These are phyloP conservation scores for Tachina fera DNA, from an alignment of 2,888 invertebrate species.

Conservation along the genomic window DNA sequence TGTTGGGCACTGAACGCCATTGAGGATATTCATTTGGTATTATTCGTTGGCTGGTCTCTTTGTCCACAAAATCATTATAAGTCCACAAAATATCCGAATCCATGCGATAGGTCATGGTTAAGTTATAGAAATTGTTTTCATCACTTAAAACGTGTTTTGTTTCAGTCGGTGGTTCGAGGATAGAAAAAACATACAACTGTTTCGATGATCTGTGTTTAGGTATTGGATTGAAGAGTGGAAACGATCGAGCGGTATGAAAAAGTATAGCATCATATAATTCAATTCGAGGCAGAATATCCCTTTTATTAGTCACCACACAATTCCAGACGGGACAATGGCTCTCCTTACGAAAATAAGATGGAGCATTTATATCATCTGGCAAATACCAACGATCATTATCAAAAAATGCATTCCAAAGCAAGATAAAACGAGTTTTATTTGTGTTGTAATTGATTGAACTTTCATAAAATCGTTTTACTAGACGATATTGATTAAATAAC, in stretches of 20 bases:
- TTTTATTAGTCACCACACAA: slow-evolving; percentile 83
- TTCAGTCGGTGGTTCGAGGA: slow-evolving; percentile 83
- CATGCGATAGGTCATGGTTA: slow-evolving; percentile 85
- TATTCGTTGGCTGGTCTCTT: slow-evolving; percentile 74
- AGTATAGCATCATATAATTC: slow-evolving; percentile 84
- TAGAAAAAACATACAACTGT: slow-evolving; percentile 84
- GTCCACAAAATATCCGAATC: slow-evolving; percentile 84
- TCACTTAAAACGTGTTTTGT: slow-evolving; percentile 79
- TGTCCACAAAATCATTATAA: slow-evolving; percentile 81
- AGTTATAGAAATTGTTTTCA: slow-evolving; percentile 84
- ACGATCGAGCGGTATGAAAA: slow-evolving; percentile 83
- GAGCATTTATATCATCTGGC: slow-evolving; percentile 76
- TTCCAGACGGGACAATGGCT: slow-evolving; percentile 81
- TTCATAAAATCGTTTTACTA: slow-evolving; percentile 70
- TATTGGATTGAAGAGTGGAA: slow-evolving; percentile 77
- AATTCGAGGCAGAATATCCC: slow-evolving; percentile 76
- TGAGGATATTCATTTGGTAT: slow-evolving; percentile 76
- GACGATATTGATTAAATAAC: slow-evolving; percentile 78
- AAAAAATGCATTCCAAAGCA: slow-evolving; percentile 81
- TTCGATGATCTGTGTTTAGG: slow-evolving; percentile 79
- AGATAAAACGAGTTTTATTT: slow-evolving; percentile 74
- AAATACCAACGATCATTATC: slow-evolving; percentile 77
- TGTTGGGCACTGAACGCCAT: slow-evolving; percentile 76
- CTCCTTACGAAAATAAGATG: slow-evolving; percentile 75
- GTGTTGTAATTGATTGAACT: not conserved